Percentiles rank a stretch among this genome's conserved stretches.
phyloP scores from a whole-genome alignment of 2,797 vertebrate genomes.

The Triplophysa bombifrons region DNA sequence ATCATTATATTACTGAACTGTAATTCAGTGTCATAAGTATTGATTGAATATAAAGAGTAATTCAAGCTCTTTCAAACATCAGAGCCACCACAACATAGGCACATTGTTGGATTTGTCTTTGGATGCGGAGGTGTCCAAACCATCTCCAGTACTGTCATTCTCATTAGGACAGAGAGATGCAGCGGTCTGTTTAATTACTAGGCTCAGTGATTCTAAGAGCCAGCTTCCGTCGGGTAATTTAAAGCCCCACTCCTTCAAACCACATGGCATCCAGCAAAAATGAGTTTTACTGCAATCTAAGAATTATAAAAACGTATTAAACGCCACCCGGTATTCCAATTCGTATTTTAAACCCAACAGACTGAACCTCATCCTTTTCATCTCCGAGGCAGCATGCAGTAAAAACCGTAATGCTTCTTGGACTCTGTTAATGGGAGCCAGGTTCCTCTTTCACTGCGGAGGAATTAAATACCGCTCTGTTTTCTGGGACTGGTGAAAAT shows the following conservation, averaged over 20 bases:
- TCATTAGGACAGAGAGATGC: conserved; percentile 52
- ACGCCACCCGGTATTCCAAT: conserved; percentile 47
- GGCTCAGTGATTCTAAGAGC: conserved; percentile 58
- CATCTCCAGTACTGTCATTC: conserved; percentile 48
- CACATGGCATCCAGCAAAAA: conserved; percentile 46
- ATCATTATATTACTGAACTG: background rate
- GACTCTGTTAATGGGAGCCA: conserved; percentile 51
- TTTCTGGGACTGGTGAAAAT: conserved; percentile 53
- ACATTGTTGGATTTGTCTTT: conserved; percentile 25
- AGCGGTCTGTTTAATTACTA: conserved; percentile 57
- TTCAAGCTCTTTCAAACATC: background rate
- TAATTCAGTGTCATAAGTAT: background rate
- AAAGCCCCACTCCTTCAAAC: conserved; percentile 50
- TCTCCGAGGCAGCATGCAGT: conserved; percentile 44
- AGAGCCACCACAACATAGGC: background rate
- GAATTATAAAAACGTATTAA: conserved; percentile 59
- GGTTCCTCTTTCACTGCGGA: conserved; percentile 52
- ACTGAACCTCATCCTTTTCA: conserved; percentile 49
- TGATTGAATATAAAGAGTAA: background rate
- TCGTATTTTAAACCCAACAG: conserved; percentile 55
- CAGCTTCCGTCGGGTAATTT: conserved; percentile 55
- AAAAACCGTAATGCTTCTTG: conserved; percentile 56
- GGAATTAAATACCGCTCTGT: conserved; percentile 55
- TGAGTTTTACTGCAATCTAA: conserved; percentile 56
- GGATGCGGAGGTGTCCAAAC: conserved; percentile 36